Evolutionary conservation across 2,888 invertebrate species (phyloP), one percentile per base, ranked within the genome.

Genomic region (Tortrix viridana): DNA sequence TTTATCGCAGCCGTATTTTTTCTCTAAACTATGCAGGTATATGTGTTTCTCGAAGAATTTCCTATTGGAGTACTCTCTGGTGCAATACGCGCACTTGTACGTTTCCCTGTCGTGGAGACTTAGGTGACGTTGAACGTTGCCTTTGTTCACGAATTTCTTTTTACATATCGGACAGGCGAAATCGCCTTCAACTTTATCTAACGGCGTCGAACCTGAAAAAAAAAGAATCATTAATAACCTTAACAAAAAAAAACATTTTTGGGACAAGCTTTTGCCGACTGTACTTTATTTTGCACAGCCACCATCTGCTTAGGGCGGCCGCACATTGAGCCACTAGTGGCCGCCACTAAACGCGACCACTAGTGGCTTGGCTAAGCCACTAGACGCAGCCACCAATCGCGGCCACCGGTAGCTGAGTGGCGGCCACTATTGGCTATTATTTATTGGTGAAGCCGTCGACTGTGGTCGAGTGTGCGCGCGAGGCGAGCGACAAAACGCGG

Each of bases 1-100:
- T 2, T 50, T 46, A 1, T 63, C 58, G 32, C 68, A 68, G 9
- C 43, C 26, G 22, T 61, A 67, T 7, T 67, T 56, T n/a, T 64
- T 69, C 5, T 69, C 65, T 7, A 54, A 32, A 1, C 43, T 60
- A 6, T 69, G 68, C 14, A 67, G 19, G 16, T 64, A 52, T 9
- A 65, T 52, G 19, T 69, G 68, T 22, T 57, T 67, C 6, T 67
- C 65, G 9, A 48, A 48, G 38, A 63, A 60, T 1, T 60, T 53
- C 20, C 50, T 60, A 2, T 64, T 66, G 1, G 56, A 58, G 38
- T 58, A 66, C 9, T 54, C 50, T 46, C 69, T 71, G 4, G 65
- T 59, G 41, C 76, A 74, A 0, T 66, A 60, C 0, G 69, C 49
- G 37, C 87, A 87, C 0, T 71, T 43, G 48, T 72, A 84, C 32